phyloP scores from a whole-genome alignment of 2,113 vertebrate species.

The Gopherus evgoodei region DNA sequence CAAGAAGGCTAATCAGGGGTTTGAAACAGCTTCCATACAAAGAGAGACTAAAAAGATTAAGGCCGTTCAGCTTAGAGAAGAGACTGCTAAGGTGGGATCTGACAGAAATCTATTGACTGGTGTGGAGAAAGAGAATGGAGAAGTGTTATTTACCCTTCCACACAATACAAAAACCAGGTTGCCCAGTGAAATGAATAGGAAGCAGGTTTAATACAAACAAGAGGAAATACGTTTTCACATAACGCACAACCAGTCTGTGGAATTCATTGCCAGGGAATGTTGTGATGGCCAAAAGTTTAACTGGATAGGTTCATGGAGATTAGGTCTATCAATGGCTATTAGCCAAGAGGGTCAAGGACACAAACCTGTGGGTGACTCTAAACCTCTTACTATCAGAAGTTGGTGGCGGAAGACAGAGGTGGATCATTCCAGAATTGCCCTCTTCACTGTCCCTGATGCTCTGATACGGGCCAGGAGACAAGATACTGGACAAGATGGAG shows the following conservation, averaged over 20 bases:
- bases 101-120: background rate
- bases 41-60: background rate
- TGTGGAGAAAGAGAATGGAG: background rate
- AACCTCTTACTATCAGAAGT: background rate
- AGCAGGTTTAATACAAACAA: background rate
- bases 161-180: background rate
- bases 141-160: background rate
- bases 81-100: background rate
- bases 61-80: background rate
- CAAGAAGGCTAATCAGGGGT: background rate
- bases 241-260: background rate
- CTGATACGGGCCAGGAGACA: background rate
- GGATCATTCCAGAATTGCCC: background rate
- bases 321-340: background rate
- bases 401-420: background rate
- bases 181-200: background rate
- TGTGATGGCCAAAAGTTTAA: background rate
- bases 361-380: background rate
- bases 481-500: background rate
- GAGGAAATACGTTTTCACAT: background rate
- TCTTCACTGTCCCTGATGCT: background rate
- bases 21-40: background rate
- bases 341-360: background rate
- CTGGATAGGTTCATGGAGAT: background rate
- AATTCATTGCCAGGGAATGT: background rate